Evolutionary conservation across 2,113 vertebrate species (phyloP), one percentile per base, ranked within the genome.

Genomic region (Melozone crissalis): DNA sequence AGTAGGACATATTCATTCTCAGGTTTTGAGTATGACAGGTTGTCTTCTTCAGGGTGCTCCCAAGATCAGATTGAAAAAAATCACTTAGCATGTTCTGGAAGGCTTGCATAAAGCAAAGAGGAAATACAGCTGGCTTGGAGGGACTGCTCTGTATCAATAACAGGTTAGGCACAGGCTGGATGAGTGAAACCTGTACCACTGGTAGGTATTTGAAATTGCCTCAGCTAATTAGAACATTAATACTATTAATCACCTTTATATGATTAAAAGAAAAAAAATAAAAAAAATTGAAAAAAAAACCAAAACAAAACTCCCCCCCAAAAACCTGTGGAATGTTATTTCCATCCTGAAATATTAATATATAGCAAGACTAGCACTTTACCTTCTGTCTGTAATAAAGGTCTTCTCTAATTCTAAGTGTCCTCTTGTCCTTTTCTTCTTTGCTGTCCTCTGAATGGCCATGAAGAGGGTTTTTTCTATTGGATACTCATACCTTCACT

Each of bases 391-490:
- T 76, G 10, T 22, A 57, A 33, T 47, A 68, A 73, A 80, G 10
- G 2, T 27, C 35, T 65, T 4, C 14, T 41, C 31, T n/a, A 13
- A 30, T 65, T 68, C 35, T 27, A 37, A n/a, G 20, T 63, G 33
- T 39, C 31, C 4, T 74, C 12, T 26, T 58, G 13, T 11, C 44
- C 23, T 67, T 68, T 63, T 59, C 20, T 63, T 68, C 35, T 44
- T 78, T 84, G 10, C 19, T 37, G 13, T 59, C 12, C 5, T 81
- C 46, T 65, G 37, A 77, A 65, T 9, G 15, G 8, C 3, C 17
- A 37, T 5, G 0, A 6, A n/a, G 9, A 58, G 5, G 4, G 0
- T 37, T 52, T 73, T 79, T 75, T 4, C 15, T 9, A 2, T 33
- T 63, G 15, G 22, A 59, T 61, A n/a, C 17, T 28, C 3, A 22